Evolutionary conservation across 2,113 vertebrate species (phyloP), one percentile per base, ranked within the genome.

Genomic region (Canis aureus): DNA sequence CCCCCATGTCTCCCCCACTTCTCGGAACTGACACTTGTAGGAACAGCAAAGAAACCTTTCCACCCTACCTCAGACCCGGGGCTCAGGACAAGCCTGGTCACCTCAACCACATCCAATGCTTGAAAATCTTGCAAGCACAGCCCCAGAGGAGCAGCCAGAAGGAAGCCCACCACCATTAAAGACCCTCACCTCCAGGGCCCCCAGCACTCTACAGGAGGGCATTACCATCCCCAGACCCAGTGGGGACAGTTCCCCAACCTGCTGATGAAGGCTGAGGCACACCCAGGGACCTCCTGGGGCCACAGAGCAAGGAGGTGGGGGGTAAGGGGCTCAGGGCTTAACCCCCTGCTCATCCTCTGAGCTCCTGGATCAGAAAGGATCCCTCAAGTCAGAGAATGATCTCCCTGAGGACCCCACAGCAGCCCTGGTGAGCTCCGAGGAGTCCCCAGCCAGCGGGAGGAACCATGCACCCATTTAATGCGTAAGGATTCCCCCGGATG

Each of bases 181-280:
- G 49, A 20, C 57, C 49, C 20, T 27, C 3, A 1, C 16, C 66
- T 53, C 29, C 3, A 0, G 1, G 12, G 4, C 43, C 51, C 32
- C 49, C 29, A 11, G 59, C 25, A 38, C 15, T 4, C 5, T 0
- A 17, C 60, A 64, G 49, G 73, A n/a, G 11, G 27, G 23, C 12
- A 5, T 25, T 8, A 67, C 69, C 35, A 71, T 8, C 32, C 38
- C 32, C 4, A 12, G 66, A 38, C 59, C 43, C 32, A 2, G 11
- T 5, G 1, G 3, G 15, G 2, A 15, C 7, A 8, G 0, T 35
- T 11, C 55, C 49, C 90, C 76, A 11, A 19, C 38, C 55, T 23
- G 71, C 35, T 62, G 20, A 23, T 0, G 8, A 15, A 49, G 49
- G 35, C 67, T 8, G 60, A 74, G 62, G 62, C 20, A 80, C 1